Base-by-base conservation (phyloP, 2,888 invertebrate species). In the Anodontia alba region DNA sequence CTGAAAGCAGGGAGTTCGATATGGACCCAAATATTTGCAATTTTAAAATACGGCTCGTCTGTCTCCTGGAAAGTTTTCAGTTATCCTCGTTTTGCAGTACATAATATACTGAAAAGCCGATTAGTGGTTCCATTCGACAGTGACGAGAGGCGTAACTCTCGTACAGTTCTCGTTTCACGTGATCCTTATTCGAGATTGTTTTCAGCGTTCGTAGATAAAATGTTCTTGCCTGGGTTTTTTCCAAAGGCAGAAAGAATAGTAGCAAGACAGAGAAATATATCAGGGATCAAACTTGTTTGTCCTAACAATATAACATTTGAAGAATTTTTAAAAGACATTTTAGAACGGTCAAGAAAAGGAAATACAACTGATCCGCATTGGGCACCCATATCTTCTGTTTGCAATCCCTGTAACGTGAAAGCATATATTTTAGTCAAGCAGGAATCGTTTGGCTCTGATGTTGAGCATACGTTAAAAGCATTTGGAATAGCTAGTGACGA, bases 181-280 rank as follows among this genome's bases (percentile, higher is more conserved):
- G 75, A 78, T 38, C 81, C 81, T n/a, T 81, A 74, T 33, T 71
- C 71, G 15, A 74, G 81, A 46, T 36, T 81, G 10, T 81, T 31
- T 62, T 75, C 81, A 20, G 81, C 78, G 3, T 81, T 43, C 42
- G 49, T 81, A 10, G 81, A 81, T 38, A 81, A 81, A 42, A 49
- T 71, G 0, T 78, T 43, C 31, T 29, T 78, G 2, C 70, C 74
- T 0, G 43, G 54, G 20, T 10, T 54, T 15, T n/a, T 29, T 5
- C 1, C 3, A 31, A 23, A n/a, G 1, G 36, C 67, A 3, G n/a
- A n/a, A 10, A 36, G 26, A 8, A 33, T 67, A 7, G 36, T 67
- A 1, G 5, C 31, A 67, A 2, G 38, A 10, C 67, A 26, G 26
- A 23, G 67, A 23, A 23, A 10, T 10, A 8, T 36, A 23, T 8